Percentiles rank a stretch among this genome's conserved stretches.
These are phyloP conservation scores for Drosophila paranaensis DNA, from an alignment of 2,888 invertebrate genomes.

Conservation along the genomic window DNA sequence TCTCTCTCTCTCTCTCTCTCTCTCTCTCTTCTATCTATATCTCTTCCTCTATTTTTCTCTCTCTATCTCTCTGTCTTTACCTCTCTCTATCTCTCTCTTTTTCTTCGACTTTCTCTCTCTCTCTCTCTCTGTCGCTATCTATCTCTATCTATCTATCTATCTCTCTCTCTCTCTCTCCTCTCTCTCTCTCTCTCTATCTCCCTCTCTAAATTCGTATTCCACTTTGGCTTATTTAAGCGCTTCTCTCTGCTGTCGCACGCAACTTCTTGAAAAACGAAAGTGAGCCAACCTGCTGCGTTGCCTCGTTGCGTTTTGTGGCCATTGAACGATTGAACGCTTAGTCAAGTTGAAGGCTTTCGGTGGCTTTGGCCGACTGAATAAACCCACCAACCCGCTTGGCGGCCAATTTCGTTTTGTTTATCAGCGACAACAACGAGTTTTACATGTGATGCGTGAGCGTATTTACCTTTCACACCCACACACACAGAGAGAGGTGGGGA, in stretches of 20 bases:
- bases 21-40: no score
- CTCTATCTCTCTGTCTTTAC: no score
- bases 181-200: no score
- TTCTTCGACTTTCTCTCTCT: no score
- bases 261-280: slow-evolving; percentile 49
- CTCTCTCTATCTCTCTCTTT: no score
- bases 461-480: slow-evolving; percentile 20
- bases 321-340: slow-evolving; percentile 51
- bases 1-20: no score
- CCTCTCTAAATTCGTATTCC: no score
- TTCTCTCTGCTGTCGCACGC: background rate
- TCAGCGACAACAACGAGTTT: slow-evolving; percentile 62
- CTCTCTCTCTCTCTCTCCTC: no score
- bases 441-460: slow-evolving; percentile 5
- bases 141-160: no score
- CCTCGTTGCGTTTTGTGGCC: slow-evolving; percentile 1
- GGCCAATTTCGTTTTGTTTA: slow-evolving; percentile 69
- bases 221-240: no score
- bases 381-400: slow-evolving; percentile 65
- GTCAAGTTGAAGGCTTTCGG: slow-evolving; percentile 72
- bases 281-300: slow-evolving; percentile 30
- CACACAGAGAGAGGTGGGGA: slow-evolving; percentile 16
- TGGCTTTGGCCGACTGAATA: slow-evolving; percentile 63
- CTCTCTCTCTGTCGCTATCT: no score
- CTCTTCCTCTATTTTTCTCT: no score